Base-by-base conservation (phyloP, 2,797 vertebrate genomes). In the Lithobates pipiens region DNA sequence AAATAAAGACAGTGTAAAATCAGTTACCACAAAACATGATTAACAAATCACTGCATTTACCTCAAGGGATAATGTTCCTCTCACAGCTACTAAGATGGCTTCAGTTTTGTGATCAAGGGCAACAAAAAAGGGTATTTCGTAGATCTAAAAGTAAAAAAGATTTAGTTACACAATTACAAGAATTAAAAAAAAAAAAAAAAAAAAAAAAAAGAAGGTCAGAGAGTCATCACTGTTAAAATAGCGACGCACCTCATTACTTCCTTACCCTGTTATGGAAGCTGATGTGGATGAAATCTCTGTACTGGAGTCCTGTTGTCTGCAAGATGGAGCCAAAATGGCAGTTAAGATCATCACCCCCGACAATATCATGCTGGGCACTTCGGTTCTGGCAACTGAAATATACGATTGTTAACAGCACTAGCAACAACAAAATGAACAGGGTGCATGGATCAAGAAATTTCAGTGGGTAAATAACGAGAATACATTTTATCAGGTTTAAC, bases 261-360 rank as follows among this genome's bases (percentile, higher is more conserved):
- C 23, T 21, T 89, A 99, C 98, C 96, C 97, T 96, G 94, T 99
- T 98, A 78, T 99, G 98, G 83, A 98, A 97, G 93, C 97, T 98
- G 89, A 99, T 93, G 79, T 98, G 90, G 90, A 99, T 97, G 92
- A 99, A 99, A 90, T 99, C 98, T 90, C 97, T 92, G 91, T 99
- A 96, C 91, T 99, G 97, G 44, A 99, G 93, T 27, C 97, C 96
- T 0, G 98, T 99, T 29, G 92, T 97, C 44, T 94, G 95, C 63
- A 99, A 93, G 91, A 99, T 96, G 91, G 98, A 96, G 46, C 95
- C 95, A 74, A 99, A 97, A 82, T 99, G 95, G 78, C 98, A 97
- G 91, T 95, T 95, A 0, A 96, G 91, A 88, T 90, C 91, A 85
- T 98, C 97, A 0, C 96, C 95, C 7, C 96, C 97, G 0, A 96